A percentile compares a stretch with the other conserved stretches of the same genome.
phyloP scores from a whole-genome alignment of 2,797 vertebrate species.

The Sylvia borin region DNA sequence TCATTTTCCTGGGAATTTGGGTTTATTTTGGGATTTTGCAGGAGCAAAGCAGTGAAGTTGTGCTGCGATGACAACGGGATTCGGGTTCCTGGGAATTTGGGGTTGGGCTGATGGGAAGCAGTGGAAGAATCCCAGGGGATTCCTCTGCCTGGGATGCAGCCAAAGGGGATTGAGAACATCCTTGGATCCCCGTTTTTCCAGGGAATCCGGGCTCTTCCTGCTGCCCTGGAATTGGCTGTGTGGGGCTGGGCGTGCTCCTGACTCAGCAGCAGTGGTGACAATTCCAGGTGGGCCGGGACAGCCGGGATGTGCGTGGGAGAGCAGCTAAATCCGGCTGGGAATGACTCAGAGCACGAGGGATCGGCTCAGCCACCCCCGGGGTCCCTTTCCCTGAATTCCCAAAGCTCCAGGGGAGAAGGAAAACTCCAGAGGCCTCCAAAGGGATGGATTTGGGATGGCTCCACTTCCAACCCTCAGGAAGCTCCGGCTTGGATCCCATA shows the following conservation, averaged over 20 bases:
- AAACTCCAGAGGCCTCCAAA: accelerated
- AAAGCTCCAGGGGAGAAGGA: neutral
- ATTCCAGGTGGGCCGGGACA: neutral
- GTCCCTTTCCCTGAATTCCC: neutral
- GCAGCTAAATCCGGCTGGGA: neutral
- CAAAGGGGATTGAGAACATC: too few relatives aligned
- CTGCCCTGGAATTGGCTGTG: accelerated
- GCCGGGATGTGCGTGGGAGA: neutral
- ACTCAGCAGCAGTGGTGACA: neutral
- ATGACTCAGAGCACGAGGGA: slow-evolving; percentile 23
- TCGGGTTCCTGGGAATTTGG: neutral
- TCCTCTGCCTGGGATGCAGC: too few relatives aligned
- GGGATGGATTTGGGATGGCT: neutral
- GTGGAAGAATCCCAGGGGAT: neutral
- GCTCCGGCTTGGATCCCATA: accelerated
- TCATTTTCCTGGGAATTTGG: neutral
- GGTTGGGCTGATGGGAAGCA: accelerated
- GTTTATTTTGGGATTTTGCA: neutral
- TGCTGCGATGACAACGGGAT: neutral
- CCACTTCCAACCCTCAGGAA: accelerated
- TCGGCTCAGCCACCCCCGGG: neutral
- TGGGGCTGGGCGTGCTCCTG: neutral
- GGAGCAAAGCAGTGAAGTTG: neutral
- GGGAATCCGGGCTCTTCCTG: accelerated
- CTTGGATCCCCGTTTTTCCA: neutral